Evolutionary conservation across 2,888 invertebrate species (phyloP).

Genomic region (Agelastica alni): DNA sequence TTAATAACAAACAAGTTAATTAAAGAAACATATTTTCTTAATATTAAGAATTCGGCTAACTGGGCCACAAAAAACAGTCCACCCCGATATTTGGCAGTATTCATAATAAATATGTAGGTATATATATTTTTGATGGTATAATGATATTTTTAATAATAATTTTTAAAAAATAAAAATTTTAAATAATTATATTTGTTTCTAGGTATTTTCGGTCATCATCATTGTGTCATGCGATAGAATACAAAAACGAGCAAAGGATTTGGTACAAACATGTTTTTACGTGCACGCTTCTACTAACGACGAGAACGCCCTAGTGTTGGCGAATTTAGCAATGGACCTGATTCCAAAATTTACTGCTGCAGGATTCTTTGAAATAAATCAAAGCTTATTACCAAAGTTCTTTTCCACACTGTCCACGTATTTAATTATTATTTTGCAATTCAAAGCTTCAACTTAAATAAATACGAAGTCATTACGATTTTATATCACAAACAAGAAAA

Average conservation of each 20-base stretch:
- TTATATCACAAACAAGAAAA: no score
- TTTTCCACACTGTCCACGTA: conserved; percentile 6
- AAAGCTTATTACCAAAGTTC: conserved; percentile 4
- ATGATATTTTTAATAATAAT: no score
- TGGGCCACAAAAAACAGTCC: no score
- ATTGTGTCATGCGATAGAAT: conserved; percentile 13
- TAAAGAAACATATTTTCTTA: no score
- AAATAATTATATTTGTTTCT: conserved; percentile 8
- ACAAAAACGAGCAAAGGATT: conserved; percentile 3
- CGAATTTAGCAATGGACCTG: conserved; percentile 6
- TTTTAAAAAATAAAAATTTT: no score
- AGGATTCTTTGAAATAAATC: conserved; percentile 15
- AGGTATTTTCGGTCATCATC: conserved; percentile 4
- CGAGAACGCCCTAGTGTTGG: not conserved
- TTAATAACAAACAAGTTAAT: no score
- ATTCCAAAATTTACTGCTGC: conserved; percentile 12
- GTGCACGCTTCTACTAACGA: conserved; percentile 8
- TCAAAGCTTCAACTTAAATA: no score
- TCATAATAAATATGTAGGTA: no score
- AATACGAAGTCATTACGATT: no score
- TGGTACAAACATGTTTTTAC: conserved; percentile 3
- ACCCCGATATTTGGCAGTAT: no score
- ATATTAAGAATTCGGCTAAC: no score
- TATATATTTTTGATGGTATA: no score
- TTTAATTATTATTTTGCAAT: conserved; percentile 13